Evolutionary conservation across 2,888 invertebrate species (phyloP), one percentile per base, ranked within the genome.

Genomic region (Aphrophora alni): DNA sequence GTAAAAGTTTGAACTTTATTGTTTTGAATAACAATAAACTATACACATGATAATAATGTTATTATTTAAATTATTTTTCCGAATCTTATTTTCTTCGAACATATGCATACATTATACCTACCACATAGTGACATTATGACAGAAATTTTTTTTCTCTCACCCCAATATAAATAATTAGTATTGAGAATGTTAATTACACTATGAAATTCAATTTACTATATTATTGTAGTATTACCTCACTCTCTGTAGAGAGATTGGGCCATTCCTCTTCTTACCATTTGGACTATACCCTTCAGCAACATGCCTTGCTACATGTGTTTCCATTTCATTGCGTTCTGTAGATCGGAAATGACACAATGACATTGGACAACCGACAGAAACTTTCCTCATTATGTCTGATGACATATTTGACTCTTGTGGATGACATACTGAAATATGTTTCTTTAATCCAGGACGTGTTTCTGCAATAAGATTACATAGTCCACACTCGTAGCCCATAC

Each of bases 251-350:
- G 59, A 59, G 21, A 21, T 59, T 59, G 59, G 59, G 14, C 59
- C 21, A 59, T 59, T 59, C 59, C 59, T 59, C 59, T 59, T 59
- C 59, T 59, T 59, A 59, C 59, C 59, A 59, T 59, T 59, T 59
- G 59, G 59, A 59, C 59, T 59, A 10, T 21, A 59, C 21, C 59
- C 59, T 59, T 59, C 59, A 4, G 59, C 59, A 59, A 59, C 59
- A 59, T 59, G 59, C 21, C 59, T 59, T 3, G 59, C 59, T 59
- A 59, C 59, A 21, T 59, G 59, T 12, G 21, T 59, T 59, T 59
- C 59, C 59, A 59, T 59, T 21, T 59, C 59, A 59, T 59, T 59
- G 21, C 59, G 59, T 21, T 59, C 59, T 21, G 59, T 21, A 21
- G 59, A 59, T 21, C 59, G 59, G 21, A 59, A 59, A n/a, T 10